Evolutionary conservation across 2,113 vertebrate species (phyloP).

Genomic region (Xiphophorus hellerii): DNA sequence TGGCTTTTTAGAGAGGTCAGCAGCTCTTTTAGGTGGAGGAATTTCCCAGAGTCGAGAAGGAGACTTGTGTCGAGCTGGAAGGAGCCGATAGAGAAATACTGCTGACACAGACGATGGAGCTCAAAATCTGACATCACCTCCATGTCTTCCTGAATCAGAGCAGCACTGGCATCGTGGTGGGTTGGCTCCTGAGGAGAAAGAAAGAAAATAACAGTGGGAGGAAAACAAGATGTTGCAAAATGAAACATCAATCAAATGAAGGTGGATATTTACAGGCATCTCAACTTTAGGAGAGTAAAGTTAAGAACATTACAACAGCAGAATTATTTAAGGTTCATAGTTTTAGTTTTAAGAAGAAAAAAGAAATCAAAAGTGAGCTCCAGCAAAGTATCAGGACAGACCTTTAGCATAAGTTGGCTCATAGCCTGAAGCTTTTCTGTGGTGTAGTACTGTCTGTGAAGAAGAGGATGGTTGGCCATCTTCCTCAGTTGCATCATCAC

Average conservation of each 20-base stretch:
- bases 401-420: conserved; percentile 95
- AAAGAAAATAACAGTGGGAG: too few species aligned
- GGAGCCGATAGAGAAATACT: conserved; percentile 83
- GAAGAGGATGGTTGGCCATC: conserved; percentile 97
- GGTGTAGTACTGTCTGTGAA: conserved; percentile 95
- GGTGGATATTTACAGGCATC: too few species aligned
- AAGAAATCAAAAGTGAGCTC: not conserved
- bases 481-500: conserved; percentile 98
- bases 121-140: conserved; percentile 98
- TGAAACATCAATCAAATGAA: not conserved
- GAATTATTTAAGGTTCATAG: not conserved
- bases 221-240: too few species aligned
- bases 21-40: conserved; percentile 82
- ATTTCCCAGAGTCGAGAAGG: conserved; percentile 95
- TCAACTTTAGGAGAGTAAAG: not conserved
- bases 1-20: conserved; percentile 87
- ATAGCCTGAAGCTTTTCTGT: conserved; percentile 88
- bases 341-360: not conserved
- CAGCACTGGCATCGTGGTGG: conserved; percentile 89
- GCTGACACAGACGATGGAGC: conserved; percentile 90
- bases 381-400: conserved; percentile 39
- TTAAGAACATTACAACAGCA: not conserved
- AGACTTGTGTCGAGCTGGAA: conserved; percentile 86
- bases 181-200: conserved; percentile 87
- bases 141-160: conserved; percentile 96